Base-by-base conservation (phyloP, 2,888 invertebrate species). In the Neria commutata region DNA sequence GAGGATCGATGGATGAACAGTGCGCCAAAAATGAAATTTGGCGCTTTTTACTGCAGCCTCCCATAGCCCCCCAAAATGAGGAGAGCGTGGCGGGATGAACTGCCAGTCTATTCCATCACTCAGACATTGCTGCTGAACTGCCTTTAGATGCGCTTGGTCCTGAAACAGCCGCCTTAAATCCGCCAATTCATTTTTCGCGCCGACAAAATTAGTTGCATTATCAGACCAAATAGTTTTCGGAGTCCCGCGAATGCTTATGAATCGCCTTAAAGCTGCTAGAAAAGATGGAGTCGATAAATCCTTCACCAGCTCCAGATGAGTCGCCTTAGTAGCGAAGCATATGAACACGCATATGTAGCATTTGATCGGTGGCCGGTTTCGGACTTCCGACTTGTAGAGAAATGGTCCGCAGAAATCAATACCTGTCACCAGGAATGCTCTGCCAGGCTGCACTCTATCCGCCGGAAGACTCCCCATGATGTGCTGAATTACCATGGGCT, bases 81-180 rank as follows among this genome's bases (percentile, higher is more conserved):
- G 54, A 2, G 50, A 54, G 14, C 54, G 40, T 14, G 61, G 57
- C 25, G 61, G 55, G 19, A 52, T 55, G 26, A 60, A 60, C 11
- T 49, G 40, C 45, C 61, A 55, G 4, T 48, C 46, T 0, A 56
- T 46, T 4, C 24, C 29, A 14, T 55, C 25, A 14, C 26, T 16
- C 5, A 56, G 21, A 17, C 58, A 56, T 8, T 10, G 10, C 16
- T 56, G 5, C 1, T 34, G 16, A 10, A 60, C 46, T 26, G 34
- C 42, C 8, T 24, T 17, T 14, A 45, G 19, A 23, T 60, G 56
- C 1, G 40, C 14, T 2, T 52, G 42, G 19, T 24, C 49, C 3
- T 40, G 6, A 33, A 56, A 56, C 2, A 60, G 42, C 5, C 24
- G 16, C 8, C 29, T 25, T 2, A 60, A 34, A 11, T 55, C 42